Conservation (phyloP, 1,140 invertebrate species). For the Capitella teleta region DNA sequence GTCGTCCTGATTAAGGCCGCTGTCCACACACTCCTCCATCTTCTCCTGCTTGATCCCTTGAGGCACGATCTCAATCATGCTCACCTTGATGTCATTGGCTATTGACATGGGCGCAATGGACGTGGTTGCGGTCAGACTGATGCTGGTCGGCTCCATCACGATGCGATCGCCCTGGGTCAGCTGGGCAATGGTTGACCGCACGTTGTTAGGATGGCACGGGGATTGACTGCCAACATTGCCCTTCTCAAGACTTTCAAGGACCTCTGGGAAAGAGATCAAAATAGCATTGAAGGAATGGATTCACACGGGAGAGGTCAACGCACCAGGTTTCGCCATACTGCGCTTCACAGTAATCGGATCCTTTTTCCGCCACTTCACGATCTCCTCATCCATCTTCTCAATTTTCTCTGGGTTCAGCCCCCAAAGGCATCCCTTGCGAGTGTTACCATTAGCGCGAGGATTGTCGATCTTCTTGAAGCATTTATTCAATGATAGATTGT, state of each 20-base stretch:
- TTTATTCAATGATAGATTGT: constrained; percentile 91
- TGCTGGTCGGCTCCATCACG: not conserved
- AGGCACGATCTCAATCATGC: no score
- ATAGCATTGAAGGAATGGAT: not conserved
- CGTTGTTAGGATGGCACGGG: constrained; percentile 5
- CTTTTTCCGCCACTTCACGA: constrained; percentile 89
- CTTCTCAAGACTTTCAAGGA: not conserved
- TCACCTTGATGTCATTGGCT: no score
- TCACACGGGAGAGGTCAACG: constrained; percentile 3
- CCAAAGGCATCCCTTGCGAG: constrained; percentile 72
- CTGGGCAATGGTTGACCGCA: constrained; percentile 3
- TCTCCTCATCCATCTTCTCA: constrained; percentile 93
- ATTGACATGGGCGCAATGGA: no score
- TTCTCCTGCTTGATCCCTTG: no score
- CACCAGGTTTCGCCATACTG: constrained; percentile 83
- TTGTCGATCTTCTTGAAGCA: constrained; percentile 93
- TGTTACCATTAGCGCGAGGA: constrained; percentile 52
- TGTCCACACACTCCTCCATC: no score
- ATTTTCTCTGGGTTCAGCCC: constrained; percentile 89
- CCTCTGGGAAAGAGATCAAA: constrained; percentile 1
- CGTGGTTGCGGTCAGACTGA: no score
- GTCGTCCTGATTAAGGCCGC: no score
- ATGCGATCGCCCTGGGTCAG: not conserved
- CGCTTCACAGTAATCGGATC: constrained; percentile 61
- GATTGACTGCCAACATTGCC: not conserved